Evolutionary conservation across 2,888 invertebrate species (phyloP).

Genomic region (Merodon equestris): DNA sequence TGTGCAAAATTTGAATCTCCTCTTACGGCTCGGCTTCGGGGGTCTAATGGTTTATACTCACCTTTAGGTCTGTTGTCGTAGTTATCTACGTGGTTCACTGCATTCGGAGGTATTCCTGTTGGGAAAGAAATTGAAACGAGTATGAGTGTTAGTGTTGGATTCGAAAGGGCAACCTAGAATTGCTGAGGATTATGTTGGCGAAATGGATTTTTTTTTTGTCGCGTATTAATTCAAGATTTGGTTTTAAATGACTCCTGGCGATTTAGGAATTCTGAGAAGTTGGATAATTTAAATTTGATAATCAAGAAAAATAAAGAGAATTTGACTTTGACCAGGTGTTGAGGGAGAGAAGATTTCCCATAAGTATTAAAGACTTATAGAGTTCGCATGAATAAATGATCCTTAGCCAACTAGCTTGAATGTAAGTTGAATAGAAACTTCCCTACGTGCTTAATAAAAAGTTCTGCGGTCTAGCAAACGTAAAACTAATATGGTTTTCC

Average conservation of each 20-base stretch:
- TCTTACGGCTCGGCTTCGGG: constrained; percentile 57
- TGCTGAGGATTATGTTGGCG: constrained; percentile 2
- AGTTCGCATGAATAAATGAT: too few species aligned
- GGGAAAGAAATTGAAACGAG: constrained; percentile 27
- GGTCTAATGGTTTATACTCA: constrained; percentile 69
- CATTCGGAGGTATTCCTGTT: constrained; percentile 78
- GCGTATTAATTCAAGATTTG: constrained; percentile 6
- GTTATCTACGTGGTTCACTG: constrained; percentile 78
- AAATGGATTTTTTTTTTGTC: constrained; percentile 4
- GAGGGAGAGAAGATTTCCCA: too few species aligned
- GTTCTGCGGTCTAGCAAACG: too few species aligned
- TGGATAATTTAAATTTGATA: too few species aligned
- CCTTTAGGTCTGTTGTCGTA: constrained; percentile 78
- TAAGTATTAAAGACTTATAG: too few species aligned
- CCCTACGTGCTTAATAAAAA: too few species aligned
- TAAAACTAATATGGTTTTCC: too few species aligned
- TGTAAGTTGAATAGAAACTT: too few species aligned
- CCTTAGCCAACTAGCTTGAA: too few species aligned
- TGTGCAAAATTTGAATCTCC: constrained; percentile 30
- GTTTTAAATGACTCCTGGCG: background rate
- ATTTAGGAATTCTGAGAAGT: too few species aligned
- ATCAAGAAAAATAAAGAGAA: too few species aligned
- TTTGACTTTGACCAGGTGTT: too few species aligned
- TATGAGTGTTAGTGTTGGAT: background rate
- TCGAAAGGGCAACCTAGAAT: constrained; percentile 5